Conservation (phyloP, 1,140 invertebrate species). For the Psix sp. region DNA sequence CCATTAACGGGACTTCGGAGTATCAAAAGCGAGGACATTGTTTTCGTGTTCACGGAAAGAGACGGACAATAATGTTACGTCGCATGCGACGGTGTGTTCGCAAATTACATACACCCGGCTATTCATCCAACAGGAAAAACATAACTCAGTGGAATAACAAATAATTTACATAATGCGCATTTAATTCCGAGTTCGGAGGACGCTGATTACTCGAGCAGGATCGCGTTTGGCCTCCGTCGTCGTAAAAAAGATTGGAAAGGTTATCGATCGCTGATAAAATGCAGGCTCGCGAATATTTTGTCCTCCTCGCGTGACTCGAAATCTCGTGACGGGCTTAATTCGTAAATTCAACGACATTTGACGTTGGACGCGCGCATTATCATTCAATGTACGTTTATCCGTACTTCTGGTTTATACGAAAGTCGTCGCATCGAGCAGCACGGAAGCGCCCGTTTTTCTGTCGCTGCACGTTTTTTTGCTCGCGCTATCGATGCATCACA, state of each 20-base stretch:
- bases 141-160: no score
- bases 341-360: constrained; percentile 51
- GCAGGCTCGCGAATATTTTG: constrained; percentile 15
- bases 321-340: constrained; percentile 34
- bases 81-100: constrained; percentile 33
- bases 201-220: no score
- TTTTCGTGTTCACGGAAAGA: constrained; percentile 48
- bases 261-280: constrained; percentile 28
- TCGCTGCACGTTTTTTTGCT: constrained; percentile 2
- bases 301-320: constrained; percentile 38
- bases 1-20: constrained; percentile 39
- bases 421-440: constrained; percentile 33
- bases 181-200: no score
- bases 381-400: constrained; percentile 42
- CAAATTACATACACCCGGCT: constrained; percentile 28
- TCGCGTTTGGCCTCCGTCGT: no score
- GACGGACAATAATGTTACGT: constrained; percentile 42
- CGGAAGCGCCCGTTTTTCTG: constrained; percentile 19
- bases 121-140: constrained; percentile 10
- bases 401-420: constrained; percentile 25
- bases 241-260: no score
- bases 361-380: constrained; percentile 42
- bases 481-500: constrained; percentile 32
- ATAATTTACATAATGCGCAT: no score
- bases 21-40: constrained; percentile 36